phyloP scores from a whole-genome alignment of 2,797 vertebrate genomes.

The Peromyscus aztecus region DNA sequence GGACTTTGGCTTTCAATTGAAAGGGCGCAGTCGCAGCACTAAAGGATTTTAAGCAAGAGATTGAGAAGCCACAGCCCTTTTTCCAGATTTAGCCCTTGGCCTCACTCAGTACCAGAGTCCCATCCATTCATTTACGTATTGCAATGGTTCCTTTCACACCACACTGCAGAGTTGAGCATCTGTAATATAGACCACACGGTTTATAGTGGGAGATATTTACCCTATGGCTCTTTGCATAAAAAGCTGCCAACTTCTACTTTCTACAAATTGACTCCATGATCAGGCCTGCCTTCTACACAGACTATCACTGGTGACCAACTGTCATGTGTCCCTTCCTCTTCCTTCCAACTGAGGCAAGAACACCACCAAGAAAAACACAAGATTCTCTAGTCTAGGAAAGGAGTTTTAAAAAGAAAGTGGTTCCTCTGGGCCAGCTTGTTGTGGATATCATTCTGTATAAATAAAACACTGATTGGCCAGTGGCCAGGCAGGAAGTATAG shows the following conservation, averaged over 20 bases:
- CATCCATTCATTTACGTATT: background rate
- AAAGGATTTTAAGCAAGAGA: background rate
- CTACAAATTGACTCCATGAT: fast-evolving
- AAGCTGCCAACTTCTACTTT: background rate
- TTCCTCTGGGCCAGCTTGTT: background rate
- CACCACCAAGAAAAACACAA: background rate
- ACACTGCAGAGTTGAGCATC: background rate
- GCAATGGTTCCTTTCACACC: background rate
- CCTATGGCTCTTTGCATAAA: background rate
- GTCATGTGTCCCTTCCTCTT: background rate
- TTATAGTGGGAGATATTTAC: background rate
- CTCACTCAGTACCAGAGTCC: background rate
- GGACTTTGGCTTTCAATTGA: background rate
- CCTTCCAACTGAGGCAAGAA: too few species aligned
- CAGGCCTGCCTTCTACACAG: background rate
- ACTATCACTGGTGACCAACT: background rate
- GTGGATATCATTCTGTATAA: too few species aligned
- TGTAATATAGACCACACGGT: background rate
- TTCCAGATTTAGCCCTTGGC: background rate
- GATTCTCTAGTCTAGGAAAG: background rate
- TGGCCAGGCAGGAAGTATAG: too few species aligned
- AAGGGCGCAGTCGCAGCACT: background rate
- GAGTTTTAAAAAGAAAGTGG: background rate
- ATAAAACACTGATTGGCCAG: too few species aligned
- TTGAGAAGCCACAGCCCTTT: background rate